Evolutionary conservation across 2,113 vertebrate species (phyloP).

Genomic region (Meleagris gallopavo): DNA sequence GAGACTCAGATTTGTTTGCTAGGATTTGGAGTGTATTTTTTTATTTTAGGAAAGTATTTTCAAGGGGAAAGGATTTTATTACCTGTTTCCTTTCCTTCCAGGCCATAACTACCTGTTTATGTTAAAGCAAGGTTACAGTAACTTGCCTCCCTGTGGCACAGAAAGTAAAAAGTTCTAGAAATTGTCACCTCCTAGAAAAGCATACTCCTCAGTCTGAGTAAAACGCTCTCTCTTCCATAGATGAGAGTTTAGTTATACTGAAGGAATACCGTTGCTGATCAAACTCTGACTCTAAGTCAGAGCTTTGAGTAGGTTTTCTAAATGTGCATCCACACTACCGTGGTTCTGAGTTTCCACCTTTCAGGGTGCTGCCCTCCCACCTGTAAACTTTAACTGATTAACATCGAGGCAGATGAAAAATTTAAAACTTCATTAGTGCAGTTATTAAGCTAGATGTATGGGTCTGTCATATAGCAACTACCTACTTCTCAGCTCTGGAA

Average conservation of each 20-base stretch:
- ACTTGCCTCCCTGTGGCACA: neutral
- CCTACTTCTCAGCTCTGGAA: neutral
- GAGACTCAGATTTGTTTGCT: neutral
- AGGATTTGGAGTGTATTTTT: neutral
- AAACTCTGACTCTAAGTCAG: neutral
- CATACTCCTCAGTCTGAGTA: neutral
- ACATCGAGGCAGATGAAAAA: neutral
- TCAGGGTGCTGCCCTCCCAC: neutral
- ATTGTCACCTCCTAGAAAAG: neutral
- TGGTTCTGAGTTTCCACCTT: neutral
- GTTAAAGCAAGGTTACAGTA: neutral
- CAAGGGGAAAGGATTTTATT: neutral
- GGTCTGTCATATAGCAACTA: neutral
- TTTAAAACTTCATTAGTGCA: constrained; percentile 30
- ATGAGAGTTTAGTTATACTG: neutral
- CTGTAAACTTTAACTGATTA: constrained; percentile 16
- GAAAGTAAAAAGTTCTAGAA: neutral
- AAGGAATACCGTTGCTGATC: neutral
- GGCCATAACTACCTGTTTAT: neutral
- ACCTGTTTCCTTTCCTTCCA: neutral
- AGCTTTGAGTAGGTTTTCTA: neutral
- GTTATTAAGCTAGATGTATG: neutral
- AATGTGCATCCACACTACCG: neutral
- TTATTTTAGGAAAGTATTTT: neutral
- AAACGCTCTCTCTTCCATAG: neutral